Evolutionary conservation across 64 coral and sea anemone species (phyloP).

Genomic region (Pachyseris speciosa): DNA sequence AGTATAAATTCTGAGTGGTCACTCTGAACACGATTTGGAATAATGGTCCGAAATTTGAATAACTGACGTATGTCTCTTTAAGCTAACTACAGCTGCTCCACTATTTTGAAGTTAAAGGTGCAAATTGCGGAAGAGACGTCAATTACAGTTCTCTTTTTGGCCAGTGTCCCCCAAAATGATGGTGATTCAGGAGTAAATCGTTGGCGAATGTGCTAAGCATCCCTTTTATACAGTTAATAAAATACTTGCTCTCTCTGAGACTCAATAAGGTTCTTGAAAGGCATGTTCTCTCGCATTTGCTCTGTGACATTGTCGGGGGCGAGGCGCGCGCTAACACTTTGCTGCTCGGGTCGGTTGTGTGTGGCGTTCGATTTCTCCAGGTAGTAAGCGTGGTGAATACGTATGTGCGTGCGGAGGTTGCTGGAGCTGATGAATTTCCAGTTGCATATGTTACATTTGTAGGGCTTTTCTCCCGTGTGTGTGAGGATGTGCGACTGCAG

Average conservation of each 20-base stretch:
- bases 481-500: constrained; percentile 97
- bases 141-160: too few species aligned
- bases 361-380: constrained; percentile 75
- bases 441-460: constrained; percentile 98
- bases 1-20: background rate
- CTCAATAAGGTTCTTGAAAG: constrained; percentile 86
- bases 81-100: background rate
- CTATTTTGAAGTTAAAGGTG: too few species aligned
- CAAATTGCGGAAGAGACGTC: too few species aligned
- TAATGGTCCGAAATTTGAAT: too few species aligned
- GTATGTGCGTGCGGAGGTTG: constrained; percentile 95
- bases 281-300: constrained; percentile 78
- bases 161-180: too few species aligned
- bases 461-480: constrained; percentile 94
- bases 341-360: constrained; percentile 9
- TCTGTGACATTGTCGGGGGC: constrained; percentile 5
- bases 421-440: constrained; percentile 99
- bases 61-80: background rate
- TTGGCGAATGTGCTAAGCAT: too few species aligned
- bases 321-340: background rate
- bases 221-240: constrained; percentile 56
- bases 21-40: background rate
- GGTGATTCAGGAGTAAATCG: too few species aligned
- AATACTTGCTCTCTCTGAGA: constrained; percentile 75
- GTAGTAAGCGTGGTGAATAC: constrained; percentile 95